Conservation (phyloP, 2,797 vertebrate genomes). For the Amblyraja radiata region DNA sequence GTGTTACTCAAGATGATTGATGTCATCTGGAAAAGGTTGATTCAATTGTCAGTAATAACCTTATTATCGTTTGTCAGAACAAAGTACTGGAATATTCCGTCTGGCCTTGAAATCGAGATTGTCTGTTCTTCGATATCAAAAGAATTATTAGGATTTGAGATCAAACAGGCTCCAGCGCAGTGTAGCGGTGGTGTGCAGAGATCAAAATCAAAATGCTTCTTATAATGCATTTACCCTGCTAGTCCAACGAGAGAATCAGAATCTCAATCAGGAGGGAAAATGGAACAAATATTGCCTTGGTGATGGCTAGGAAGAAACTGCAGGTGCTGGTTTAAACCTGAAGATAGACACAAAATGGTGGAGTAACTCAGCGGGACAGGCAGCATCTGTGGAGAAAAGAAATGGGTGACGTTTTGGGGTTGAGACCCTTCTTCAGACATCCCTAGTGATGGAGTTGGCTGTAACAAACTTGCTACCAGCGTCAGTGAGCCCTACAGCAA, state of each 20-base stretch:
- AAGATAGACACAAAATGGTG: too few species aligned
- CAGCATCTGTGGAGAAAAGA: too few species aligned
- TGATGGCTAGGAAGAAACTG: not conserved
- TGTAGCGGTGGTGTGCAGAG: not conserved
- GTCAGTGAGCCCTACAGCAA: not conserved
- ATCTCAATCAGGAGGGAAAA: not conserved
- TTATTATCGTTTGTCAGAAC: slow-evolving; percentile 20
- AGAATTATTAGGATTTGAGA: not conserved
- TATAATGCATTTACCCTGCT: not conserved
- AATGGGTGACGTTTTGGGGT: too few species aligned
- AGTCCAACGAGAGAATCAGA: too few species aligned
- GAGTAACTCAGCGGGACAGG: too few species aligned
- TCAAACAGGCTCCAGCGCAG: not conserved
- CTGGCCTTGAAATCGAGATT: not conserved
- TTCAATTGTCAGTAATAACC: slow-evolving; percentile 10
- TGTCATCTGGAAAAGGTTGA: not conserved
- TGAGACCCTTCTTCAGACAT: too few species aligned
- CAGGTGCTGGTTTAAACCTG: too few species aligned
- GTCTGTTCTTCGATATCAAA: not conserved
- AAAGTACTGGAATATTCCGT: not conserved
- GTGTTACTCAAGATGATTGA: not conserved
- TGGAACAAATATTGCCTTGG: not conserved
- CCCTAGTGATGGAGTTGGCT: not conserved
- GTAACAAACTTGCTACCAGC: not conserved
- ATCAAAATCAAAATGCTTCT: not conserved